Base-by-base conservation (phyloP, 2,888 invertebrate genomes). In the Altica lythri region DNA sequence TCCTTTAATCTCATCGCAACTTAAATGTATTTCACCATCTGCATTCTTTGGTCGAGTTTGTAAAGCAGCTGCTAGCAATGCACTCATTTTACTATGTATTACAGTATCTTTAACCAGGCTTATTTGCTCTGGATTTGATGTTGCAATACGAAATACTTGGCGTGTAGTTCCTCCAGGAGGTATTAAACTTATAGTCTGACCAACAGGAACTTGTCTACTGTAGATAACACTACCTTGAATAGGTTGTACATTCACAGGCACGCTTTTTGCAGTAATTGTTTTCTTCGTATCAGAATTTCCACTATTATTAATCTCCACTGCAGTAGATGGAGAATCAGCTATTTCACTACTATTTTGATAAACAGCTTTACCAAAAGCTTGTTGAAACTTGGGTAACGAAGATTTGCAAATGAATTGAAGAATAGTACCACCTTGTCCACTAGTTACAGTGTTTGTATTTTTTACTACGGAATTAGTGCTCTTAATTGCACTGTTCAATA, bases 321-420 rank as follows among this genome's bases (percentile, higher is more conserved):
- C 62, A 13, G 58, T 65, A 37, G 55, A 55, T 18, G 52, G 55
- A 14, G 65, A 51, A 45, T 64, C 65, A 45, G 62, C 55, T 17
- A 61, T 51, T 60, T 68, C 69, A n/a, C 58, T 66, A 47, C 63
- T 72, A 53, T 69, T 71, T 60, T 75, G 83, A 69, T 80, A 88
- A 35, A 86, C 84, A 37, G 86, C 83, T 74, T 88, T 88, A 1
- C 89, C 88, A 72, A 89, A 89, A 0, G 87, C 89, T 75, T 89
- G 89, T 69, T 88, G 88, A 70, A 89, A 89, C 74, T 89, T 89
- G 2, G 89, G 89, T 54, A 89, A 62, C 5, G 72, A 75, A 29
- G 85, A 82, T 73, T 85, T 85, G 67, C 84, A 85, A 35, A 85
- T 81, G 67, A 84, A 83, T 64, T 84, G 84, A 17, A 84, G 79